A percentile compares a stretch with the other conserved stretches of the same genome.
Evolutionary conservation across 2,888 invertebrate genomes (phyloP).

Genomic region (Athripsodes cinereus): DNA sequence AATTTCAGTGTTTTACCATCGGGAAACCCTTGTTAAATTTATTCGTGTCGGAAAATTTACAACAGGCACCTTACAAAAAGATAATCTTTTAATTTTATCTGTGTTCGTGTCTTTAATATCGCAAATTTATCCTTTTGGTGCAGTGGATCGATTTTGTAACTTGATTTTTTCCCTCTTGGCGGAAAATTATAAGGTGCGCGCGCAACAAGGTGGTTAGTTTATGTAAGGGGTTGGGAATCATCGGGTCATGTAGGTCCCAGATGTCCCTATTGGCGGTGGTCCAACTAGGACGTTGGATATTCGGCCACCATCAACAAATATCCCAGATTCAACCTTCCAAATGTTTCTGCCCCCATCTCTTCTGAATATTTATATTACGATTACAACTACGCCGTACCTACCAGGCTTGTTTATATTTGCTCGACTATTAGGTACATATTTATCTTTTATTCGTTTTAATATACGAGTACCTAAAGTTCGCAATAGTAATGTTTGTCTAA

Average conservation of each 20-base stretch:
- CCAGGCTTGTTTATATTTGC: too few relatives aligned
- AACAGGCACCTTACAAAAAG: too few relatives aligned
- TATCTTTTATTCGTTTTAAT: too few relatives aligned
- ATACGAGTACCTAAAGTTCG: too few relatives aligned
- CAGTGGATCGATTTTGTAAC: background rate
- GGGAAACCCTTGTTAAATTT: too few relatives aligned
- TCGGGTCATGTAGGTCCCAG: background rate
- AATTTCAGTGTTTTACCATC: too few relatives aligned
- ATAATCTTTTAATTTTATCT: too few relatives aligned
- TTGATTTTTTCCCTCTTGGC: background rate
- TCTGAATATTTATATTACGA: background rate
- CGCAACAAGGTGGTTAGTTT: background rate
- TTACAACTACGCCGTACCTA: too few relatives aligned
- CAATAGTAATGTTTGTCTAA: too few relatives aligned
- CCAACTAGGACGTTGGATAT: background rate
- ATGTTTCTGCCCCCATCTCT: background rate
- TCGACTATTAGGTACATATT: too few relatives aligned
- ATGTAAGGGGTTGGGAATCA: background rate
- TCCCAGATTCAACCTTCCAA: background rate
- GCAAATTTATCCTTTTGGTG: background rate
- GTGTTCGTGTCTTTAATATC: too few relatives aligned
- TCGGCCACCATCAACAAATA: background rate
- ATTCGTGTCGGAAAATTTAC: too few relatives aligned
- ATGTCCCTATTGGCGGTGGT: background rate
- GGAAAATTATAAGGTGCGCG: background rate